phyloP scores from a whole-genome alignment of 2,888 invertebrate species.

The Lamellibrachia columna region DNA sequence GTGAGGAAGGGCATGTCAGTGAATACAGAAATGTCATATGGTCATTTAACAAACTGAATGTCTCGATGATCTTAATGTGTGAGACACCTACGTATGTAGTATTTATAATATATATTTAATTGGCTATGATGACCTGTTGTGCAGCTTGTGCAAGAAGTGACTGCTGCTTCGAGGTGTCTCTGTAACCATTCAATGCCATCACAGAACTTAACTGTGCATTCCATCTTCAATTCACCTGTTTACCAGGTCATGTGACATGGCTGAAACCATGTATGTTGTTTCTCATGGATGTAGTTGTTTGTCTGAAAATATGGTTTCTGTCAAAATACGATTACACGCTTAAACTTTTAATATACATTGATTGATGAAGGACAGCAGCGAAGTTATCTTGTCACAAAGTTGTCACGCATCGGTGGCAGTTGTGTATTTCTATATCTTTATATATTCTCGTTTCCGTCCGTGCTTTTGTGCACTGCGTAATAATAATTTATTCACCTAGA shows the following conservation, averaged over 20 bases:
- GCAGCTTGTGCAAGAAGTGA: too few relatives aligned
- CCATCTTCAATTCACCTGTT: background rate
- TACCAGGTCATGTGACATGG: background rate
- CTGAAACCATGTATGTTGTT: background rate
- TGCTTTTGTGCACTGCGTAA: background rate
- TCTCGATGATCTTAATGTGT: too few relatives aligned
- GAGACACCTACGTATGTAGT: too few relatives aligned
- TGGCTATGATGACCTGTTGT: too few relatives aligned
- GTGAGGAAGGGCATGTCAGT: too few relatives aligned
- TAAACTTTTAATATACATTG: background rate
- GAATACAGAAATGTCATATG: too few relatives aligned
- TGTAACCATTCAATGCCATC: too few relatives aligned
- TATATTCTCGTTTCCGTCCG: background rate
- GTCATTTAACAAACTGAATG: too few relatives aligned
- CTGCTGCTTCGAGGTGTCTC: too few relatives aligned
- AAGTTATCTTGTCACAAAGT: background rate
- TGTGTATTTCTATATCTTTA: background rate
- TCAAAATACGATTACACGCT: background rate
- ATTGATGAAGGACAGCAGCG: background rate
- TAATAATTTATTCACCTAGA: background rate
- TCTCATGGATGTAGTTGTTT: background rate
- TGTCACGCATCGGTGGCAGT: background rate
- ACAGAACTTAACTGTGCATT: background rate
- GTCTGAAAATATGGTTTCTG: background rate
- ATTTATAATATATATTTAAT: too few relatives aligned